A percentile compares a stretch with the other conserved stretches of the same genome.
Conservation (phyloP, 1,140 invertebrate genomes). For the Diorhabda carinulata region DNA sequence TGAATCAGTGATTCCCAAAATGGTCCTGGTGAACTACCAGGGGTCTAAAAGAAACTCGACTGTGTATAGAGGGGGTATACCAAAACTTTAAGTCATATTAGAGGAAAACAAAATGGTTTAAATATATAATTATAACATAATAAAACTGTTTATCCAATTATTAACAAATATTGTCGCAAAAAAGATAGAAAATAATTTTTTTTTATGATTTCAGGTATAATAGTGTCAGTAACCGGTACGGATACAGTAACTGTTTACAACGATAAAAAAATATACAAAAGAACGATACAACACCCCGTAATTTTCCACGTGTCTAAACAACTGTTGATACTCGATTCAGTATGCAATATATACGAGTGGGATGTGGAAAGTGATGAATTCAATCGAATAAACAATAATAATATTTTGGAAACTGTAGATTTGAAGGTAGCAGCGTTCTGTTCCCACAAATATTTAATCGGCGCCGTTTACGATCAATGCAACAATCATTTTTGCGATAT, state of each 20-base stretch:
- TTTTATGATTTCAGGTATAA: background rate
- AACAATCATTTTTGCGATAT: slow-evolving; percentile 9
- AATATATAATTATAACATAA: too few species aligned
- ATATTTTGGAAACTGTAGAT: background rate
- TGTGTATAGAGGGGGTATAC: too few species aligned
- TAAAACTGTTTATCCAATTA: too few species aligned
- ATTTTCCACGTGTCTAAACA: background rate
- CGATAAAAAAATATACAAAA: background rate
- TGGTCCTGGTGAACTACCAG: too few species aligned
- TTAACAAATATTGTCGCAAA: too few species aligned
- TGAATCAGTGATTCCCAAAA: too few species aligned
- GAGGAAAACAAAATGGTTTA: too few species aligned
- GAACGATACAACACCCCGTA: background rate
- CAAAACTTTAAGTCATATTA: too few species aligned
- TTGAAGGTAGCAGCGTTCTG: slow-evolving; percentile 3
- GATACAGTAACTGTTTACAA: slow-evolving; percentile 6
- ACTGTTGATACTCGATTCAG: slow-evolving; percentile 9
- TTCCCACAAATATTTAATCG: slow-evolving; percentile 3
- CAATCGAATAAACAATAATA: background rate
- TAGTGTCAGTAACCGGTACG: background rate
- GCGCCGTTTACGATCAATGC: slow-evolving; percentile 4
- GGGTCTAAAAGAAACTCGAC: too few species aligned
- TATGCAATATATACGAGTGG: slow-evolving; percentile 10
- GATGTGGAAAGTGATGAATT: background rate
- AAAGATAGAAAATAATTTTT: too few species aligned